These are phyloP conservation scores for Euzophera pinguis DNA, from an alignment of 2,888 invertebrate species.

Conservation along the genomic window DNA sequence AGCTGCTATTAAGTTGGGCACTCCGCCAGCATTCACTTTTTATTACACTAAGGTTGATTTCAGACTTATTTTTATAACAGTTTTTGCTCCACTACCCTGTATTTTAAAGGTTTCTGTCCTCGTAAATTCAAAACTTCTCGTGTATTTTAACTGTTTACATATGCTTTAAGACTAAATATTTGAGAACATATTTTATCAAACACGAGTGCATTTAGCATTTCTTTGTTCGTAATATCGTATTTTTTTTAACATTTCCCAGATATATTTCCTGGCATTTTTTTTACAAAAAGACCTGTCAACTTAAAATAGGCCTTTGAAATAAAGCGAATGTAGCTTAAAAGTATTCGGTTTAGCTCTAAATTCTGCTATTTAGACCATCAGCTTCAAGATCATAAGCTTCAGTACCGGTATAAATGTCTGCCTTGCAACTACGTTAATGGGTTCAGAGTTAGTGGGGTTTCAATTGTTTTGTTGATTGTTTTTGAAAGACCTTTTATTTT, in stretches of 20 bases:
- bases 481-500: neutral
- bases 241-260: too few species aligned
- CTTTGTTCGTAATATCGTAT: too few species aligned
- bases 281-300: too few species aligned
- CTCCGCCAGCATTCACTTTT: constrained; percentile 50
- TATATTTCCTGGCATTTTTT: too few species aligned
- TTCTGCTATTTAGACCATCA: neutral
- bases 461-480: constrained; percentile 26
- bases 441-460: constrained; percentile 7
- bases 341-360: too few species aligned
- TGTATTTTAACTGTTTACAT: too few species aligned
- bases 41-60: constrained; percentile 23
- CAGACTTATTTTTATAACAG: constrained; percentile 12
- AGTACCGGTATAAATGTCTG: constrained; percentile 3
- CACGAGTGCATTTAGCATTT: too few species aligned
- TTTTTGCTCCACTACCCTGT: constrained; percentile 10
- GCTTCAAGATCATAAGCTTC: neutral
- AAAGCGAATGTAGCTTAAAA: too few species aligned
- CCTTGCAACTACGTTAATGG: constrained; percentile 15
- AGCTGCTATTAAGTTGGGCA: constrained; percentile 74
- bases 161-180: too few species aligned
- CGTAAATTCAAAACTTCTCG: too few species aligned
- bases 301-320: too few species aligned
- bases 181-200: too few species aligned
- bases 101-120: neutral